Base-by-base conservation (phyloP, 1,140 invertebrate species). In the Zaprionus taronus region DNA sequence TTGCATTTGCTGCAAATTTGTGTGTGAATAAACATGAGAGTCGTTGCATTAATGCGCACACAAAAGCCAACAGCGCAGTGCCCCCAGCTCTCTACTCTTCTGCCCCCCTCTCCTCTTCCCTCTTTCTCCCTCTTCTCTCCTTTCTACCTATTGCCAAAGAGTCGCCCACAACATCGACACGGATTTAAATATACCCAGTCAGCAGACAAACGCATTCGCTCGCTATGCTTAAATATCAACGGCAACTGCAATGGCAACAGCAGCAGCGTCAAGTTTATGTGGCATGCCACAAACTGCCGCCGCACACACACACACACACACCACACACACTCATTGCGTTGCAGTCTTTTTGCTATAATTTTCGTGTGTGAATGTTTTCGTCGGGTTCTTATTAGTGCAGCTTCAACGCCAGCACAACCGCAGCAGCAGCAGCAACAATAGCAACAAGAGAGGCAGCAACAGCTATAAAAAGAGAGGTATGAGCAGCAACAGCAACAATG, bases 11-110 rank as follows among this genome's bases (percentile, higher is more conserved):
- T 75, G 83, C 83, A 81, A 89, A 89, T 89, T 89, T 89, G 84
- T 89, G 85, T 89, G 81, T 89, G 85, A 89, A 89, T 89, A 89
- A 89, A 90, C 84, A 89, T 89, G 84, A 89, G 84, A 89, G 85
- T 90, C 84, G 84, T 90, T 84, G 85, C 84, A 89, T 89, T 89
- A 89, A 89, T 89, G 81, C 81, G 84, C 85, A 90, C 72, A 89
- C 85, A 87, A 87, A 87, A 89, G 84, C 85, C 83, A 87, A 87
- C 83, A 80, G 77, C 71, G 71, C 51, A 68, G 28, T 64, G 14
- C 38, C 41, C 64, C 44, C 47, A 15, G 14, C n/a, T 34, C n/a
- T n/a, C 28, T 34, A 34, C 31, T 34, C 31, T 31, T 11, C 28
- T 31, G 28, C 7, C 1, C 28, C 6, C 31, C n/a, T 17, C 53